These are phyloP conservation scores for Paracentrotus lividus DNA, from an alignment of 53 echinoderm and acorn worm species.

Conservation along the genomic window DNA sequence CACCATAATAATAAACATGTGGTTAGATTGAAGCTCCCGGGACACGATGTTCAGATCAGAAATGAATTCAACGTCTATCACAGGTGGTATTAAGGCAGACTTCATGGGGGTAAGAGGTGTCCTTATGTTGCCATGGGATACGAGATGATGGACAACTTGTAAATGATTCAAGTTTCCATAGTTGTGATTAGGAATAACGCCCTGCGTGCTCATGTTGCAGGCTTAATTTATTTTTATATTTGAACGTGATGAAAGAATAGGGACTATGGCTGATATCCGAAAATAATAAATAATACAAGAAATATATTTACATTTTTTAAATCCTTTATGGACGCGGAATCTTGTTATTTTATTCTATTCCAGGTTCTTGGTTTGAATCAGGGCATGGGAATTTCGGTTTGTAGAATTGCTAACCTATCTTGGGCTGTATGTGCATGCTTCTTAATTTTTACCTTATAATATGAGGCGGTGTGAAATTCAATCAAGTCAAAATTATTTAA, in stretches of 20 bases:
- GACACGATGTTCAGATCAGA: background rate
- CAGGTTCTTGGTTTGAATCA: too few relatives aligned
- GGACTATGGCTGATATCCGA: too few relatives aligned
- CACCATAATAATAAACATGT: background rate
- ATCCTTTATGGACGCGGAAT: too few relatives aligned
- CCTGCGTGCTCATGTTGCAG: background rate
- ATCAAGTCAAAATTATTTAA: too few relatives aligned
- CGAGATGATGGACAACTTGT: background rate
- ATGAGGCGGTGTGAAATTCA: too few relatives aligned
- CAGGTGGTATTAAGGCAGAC: background rate
- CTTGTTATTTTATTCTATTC: too few relatives aligned
- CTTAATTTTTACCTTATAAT: too few relatives aligned
- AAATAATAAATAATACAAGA: too few relatives aligned
- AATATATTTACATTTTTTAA: too few relatives aligned
- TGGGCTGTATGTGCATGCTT: too few relatives aligned
- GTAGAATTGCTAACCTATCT: too few relatives aligned
- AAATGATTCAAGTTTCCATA: background rate
- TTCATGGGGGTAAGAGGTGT: background rate
- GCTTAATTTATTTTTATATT: background rate
- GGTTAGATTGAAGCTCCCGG: background rate
- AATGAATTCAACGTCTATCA: constrained; percentile 10
- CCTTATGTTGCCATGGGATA: constrained; percentile 7
- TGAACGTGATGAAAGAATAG: background rate
- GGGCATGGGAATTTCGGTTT: too few relatives aligned
- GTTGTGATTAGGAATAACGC: background rate